Evolutionary conservation across 2,888 invertebrate genomes (phyloP).

Genomic region (Sesia apiformis): DNA sequence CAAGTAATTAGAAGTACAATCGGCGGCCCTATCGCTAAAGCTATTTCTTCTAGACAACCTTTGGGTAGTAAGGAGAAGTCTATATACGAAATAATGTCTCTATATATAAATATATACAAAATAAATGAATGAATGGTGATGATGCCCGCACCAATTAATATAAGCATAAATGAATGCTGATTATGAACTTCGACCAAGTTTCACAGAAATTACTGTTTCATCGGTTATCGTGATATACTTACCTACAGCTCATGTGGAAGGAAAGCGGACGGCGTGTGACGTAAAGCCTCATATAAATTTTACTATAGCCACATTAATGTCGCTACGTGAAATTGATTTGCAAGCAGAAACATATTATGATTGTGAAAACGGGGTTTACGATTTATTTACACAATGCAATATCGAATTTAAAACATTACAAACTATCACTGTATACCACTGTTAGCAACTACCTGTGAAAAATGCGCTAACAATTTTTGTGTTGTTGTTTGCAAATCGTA

Average conservation of each 20-base stretch:
- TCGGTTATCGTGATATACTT: conserved; percentile 38
- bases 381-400: conserved; percentile 70
- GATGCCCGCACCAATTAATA: no score
- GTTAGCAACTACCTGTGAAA: conserved; percentile 23
- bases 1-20: no score
- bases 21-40: no score
- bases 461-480: conserved; percentile 11
- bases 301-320: conserved; percentile 72
- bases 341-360: conserved; percentile 73
- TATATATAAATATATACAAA: no score
- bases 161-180: no score
- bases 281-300: conserved; percentile 71
- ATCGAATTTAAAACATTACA: conserved; percentile 55
- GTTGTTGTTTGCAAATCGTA: no score
- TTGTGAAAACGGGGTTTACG: conserved; percentile 75
- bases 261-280: conserved; percentile 56
- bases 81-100: no score
- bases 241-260: conserved; percentile 45
- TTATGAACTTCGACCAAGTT: conserved; percentile 34
- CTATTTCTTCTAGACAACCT: no score
- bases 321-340: conserved; percentile 74
- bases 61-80: no score
- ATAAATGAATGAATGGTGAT: no score
- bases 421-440: conserved; percentile 49
- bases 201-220: conserved; percentile 20